phyloP scores from a whole-genome alignment of 2,113 vertebrate species.

The Psilopogon haemacephalus region DNA sequence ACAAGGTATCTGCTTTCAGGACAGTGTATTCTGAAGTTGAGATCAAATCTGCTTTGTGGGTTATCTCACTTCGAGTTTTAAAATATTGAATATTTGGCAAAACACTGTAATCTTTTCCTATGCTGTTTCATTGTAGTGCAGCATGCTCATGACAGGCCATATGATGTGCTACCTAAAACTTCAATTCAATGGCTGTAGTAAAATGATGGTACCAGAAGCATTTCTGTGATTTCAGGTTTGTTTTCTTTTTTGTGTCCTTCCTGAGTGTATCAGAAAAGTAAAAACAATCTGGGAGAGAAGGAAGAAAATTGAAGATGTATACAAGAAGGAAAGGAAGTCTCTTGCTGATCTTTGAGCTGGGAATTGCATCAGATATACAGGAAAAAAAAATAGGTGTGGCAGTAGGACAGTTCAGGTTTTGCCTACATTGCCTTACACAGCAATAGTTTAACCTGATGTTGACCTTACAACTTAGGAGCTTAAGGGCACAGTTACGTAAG shows the following conservation, averaged over 20 bases:
- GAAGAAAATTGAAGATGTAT: not conserved
- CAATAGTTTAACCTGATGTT: conserved; percentile 22
- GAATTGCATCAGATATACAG: not conserved
- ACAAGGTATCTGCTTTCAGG: not conserved
- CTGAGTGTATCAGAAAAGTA: not conserved
- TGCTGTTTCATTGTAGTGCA: not conserved
- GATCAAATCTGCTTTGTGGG: not conserved
- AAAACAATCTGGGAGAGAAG: not conserved
- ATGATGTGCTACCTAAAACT: not conserved
- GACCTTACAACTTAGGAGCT: conserved; percentile 38
- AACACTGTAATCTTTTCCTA: fast-evolving
- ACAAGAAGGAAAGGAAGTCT: not conserved
- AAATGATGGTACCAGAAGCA: not conserved
- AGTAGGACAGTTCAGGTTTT: not conserved
- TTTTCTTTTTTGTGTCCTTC: not conserved
- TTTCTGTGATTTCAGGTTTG: not conserved
- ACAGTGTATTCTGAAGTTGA: not conserved
- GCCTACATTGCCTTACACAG: not conserved
- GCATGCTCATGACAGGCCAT: not conserved
- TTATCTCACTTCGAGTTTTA: not conserved
- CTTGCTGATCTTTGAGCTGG: not conserved
- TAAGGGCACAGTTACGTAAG: conserved; percentile 36
- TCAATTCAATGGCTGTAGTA: not conserved
- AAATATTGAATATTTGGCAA: not conserved
- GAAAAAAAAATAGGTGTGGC: not conserved